Base-by-base conservation (phyloP, 2,113 vertebrate genomes). In the Salvator merianae region DNA sequence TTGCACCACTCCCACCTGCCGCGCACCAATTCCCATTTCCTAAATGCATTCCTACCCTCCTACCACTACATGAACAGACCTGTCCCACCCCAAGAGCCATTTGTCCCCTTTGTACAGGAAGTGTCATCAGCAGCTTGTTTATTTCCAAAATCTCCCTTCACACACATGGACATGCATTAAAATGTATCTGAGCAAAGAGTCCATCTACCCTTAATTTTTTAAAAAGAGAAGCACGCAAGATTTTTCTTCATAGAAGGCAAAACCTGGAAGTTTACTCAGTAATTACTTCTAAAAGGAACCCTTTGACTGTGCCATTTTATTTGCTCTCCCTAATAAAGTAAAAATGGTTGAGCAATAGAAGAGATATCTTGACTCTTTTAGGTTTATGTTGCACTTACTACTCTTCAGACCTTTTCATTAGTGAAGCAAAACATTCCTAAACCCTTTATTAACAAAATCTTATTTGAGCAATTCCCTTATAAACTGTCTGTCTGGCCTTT, bases 11-110 rank as follows among this genome's bases (percentile, higher is more conserved):
- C 88, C 82, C 91, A 83, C 90, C 84, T 90, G 73, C 82, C 90
- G 91, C 86, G 87, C 92, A 87, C 85, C 89, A 88, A 30, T 86
- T 85, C 88, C 88, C 70, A 77, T 88, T 86, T 89, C 93, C 87
- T 84, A 89, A 80, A 82, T 0, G 1, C 88, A 87, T 83, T 90
- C 90, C 84, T 90, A 86, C 88, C 69, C 87, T 86, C 85, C 90
- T 79, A 84, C 88, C 88, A 73, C 50, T 20, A 50, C 34, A 6
- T 5, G 53, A 70, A 78, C 50, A 12, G 73, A 32, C 73, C 12
- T 65, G 81, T 76, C 93, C 86, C 1, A 5, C 90, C 92, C 88
- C 82, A 91, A 87, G 92, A 94, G 94, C 95, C 93, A 95, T 92
- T 93, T 89, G 86, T 89, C 90, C 92, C 86, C 91, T 89, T 83